Evolutionary conservation across 2,797 vertebrate species (phyloP).

Genomic region (Diceros bicornis): DNA sequence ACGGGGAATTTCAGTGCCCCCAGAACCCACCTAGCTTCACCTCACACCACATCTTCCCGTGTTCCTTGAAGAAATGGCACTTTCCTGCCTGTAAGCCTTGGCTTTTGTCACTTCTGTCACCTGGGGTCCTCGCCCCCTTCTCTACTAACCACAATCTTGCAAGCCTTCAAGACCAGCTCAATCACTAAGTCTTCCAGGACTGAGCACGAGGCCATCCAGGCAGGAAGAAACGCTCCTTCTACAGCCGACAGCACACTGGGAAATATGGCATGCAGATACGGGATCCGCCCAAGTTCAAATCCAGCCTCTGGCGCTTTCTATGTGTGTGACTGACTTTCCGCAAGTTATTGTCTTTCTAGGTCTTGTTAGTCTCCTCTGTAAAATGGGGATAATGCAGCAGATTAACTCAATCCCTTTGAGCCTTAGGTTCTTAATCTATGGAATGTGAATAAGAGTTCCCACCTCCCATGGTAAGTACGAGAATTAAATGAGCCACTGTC

Average conservation of each 20-base stretch:
- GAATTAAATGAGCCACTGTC: background rate
- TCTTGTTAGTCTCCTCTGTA: background rate
- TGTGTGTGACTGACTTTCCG: background rate
- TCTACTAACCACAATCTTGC: background rate
- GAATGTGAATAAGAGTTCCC: background rate
- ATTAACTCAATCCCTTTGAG: background rate
- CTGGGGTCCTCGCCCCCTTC: background rate
- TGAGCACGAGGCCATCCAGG: background rate
- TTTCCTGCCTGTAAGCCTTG: background rate
- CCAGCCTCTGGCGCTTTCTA: background rate
- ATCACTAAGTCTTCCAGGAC: background rate
- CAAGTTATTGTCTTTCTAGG: background rate
- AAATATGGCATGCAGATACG: background rate
- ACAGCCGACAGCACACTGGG: background rate
- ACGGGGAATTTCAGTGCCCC: background rate
- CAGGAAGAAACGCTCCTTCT: background rate
- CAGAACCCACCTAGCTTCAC: background rate
- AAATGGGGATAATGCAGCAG: background rate
- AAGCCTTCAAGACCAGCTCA: background rate
- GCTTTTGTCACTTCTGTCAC: background rate
- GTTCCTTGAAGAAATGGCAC: background rate
- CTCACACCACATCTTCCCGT: background rate
- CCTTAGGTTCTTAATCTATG: background rate
- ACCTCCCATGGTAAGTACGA: background rate
- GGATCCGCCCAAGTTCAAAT: background rate